A percentile compares a stretch with the other conserved stretches of the same genome.
Conservation (phyloP, 1,140 invertebrate genomes). For the Andricus grossulariae region DNA sequence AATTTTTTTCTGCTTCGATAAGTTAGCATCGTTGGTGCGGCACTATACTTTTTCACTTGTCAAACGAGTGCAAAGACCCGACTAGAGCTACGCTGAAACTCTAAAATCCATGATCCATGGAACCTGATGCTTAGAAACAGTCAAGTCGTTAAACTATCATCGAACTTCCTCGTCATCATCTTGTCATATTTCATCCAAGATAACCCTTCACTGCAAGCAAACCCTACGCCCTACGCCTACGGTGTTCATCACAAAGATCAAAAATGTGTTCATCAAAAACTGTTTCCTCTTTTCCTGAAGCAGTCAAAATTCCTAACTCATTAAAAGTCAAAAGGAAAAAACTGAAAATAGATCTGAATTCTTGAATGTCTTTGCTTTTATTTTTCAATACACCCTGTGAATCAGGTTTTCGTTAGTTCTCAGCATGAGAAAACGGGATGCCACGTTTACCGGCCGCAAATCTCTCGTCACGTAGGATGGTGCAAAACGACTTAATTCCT, state of each 20-base stretch:
- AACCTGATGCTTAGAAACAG: background rate
- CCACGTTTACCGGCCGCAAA: slow-evolving; percentile 50
- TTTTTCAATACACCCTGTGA: background rate
- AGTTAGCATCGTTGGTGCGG: background rate
- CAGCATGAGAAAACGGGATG: slow-evolving; percentile 6
- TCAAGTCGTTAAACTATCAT: slow-evolving; percentile 19
- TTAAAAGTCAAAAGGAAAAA: too few relatives aligned
- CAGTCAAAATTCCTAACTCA: too few relatives aligned
- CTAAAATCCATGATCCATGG: slow-evolving; percentile 5
- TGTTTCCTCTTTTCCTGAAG: too few relatives aligned
- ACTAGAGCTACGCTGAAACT: background rate
- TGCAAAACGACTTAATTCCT: slow-evolving; percentile 63
- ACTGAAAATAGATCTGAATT: background rate
- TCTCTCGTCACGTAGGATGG: slow-evolving; percentile 59
- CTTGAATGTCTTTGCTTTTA: background rate
- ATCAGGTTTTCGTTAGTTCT: slow-evolving; percentile 4
- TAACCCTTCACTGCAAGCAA: background rate
- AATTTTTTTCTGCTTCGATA: slow-evolving; percentile 11
- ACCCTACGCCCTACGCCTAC: too few relatives aligned
- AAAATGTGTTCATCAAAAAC: too few relatives aligned
- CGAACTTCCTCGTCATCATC: slow-evolving; percentile 6
- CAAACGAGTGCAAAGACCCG: background rate
- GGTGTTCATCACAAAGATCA: too few relatives aligned
- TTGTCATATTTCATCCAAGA: background rate
- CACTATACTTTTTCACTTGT: background rate